These are phyloP conservation scores for Rhopilema esculentum DNA, from an alignment of 30 jellyfish, hydroid and myxozoan species.

Conservation along the genomic window DNA sequence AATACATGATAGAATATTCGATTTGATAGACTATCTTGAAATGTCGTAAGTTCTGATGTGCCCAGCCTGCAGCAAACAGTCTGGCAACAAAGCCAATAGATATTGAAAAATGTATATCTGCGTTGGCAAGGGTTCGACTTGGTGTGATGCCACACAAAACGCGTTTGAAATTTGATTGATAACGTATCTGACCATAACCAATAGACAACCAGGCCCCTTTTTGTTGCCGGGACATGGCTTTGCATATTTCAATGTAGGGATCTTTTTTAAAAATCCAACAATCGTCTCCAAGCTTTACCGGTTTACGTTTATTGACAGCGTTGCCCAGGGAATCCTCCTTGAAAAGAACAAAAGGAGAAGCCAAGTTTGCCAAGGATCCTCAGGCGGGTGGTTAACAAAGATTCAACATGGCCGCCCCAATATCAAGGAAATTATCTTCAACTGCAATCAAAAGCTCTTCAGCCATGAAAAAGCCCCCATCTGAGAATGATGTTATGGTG, in stretches of 20 bases:
- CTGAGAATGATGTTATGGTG: conserved; percentile 52
- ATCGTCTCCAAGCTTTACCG: background rate
- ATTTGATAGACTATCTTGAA: background rate
- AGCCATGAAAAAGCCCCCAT: conserved; percentile 77
- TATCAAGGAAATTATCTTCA: conserved; percentile 73
- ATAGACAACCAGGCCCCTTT: too few species aligned
- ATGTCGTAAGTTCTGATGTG: background rate
- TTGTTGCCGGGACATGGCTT: too few species aligned
- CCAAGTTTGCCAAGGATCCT: conserved; percentile 65
- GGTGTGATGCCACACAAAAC: background rate
- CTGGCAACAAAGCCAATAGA: background rate
- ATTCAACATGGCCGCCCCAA: conserved; percentile 92
- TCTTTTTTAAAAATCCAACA: too few species aligned
- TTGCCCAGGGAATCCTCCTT: conserved; percentile 70
- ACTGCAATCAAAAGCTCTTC: conserved; percentile 58
- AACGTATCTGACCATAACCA: background rate
- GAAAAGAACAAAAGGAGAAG: conserved; percentile 54
- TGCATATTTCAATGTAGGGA: too few species aligned
- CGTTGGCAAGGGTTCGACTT: background rate
- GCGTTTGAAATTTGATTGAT: background rate
- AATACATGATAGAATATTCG: too few species aligned
- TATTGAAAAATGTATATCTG: background rate
- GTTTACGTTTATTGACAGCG: background rate
- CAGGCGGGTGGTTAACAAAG: conserved; percentile 55
- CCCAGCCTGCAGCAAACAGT: background rate